Evolutionary conservation across 2,888 invertebrate genomes (phyloP).

Genomic region (Orthosia cruda): DNA sequence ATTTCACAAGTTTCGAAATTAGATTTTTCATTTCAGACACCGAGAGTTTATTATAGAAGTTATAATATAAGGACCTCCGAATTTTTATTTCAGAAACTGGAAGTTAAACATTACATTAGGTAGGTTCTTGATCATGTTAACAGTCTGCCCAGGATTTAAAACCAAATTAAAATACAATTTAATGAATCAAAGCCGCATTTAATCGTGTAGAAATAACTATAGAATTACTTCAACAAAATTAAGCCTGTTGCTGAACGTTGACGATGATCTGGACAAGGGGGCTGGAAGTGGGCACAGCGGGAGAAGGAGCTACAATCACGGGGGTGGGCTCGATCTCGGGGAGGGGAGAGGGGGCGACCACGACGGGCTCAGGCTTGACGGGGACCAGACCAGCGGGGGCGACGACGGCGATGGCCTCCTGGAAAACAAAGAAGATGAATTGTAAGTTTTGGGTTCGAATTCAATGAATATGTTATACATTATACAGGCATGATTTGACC

Average conservation of each 20-base stretch:
- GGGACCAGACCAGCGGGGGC: slow-evolving; percentile 69
- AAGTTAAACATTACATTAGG: too few relatives aligned
- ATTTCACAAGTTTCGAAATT: too few relatives aligned
- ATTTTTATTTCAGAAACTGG: background rate
- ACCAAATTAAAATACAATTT: background rate
- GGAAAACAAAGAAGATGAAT: slow-evolving; percentile 1
- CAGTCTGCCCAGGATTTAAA: too few relatives aligned
- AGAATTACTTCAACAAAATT: slow-evolving; percentile 27
- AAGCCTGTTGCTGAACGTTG: slow-evolving; percentile 66
- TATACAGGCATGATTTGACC: too few relatives aligned
- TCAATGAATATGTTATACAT: too few relatives aligned
- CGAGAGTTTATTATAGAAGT: background rate
- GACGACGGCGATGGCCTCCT: slow-evolving; percentile 63
- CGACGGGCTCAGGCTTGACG: slow-evolving; percentile 63
- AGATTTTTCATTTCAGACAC: background rate
- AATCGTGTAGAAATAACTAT: slow-evolving; percentile 28
- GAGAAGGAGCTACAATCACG: slow-evolving; percentile 38
- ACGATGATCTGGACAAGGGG: slow-evolving; percentile 75
- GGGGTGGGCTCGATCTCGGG: slow-evolving; percentile 54
- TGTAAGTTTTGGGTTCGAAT: background rate
- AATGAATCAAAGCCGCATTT: slow-evolving; percentile 5
- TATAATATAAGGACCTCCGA: too few relatives aligned
- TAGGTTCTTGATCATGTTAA: too few relatives aligned
- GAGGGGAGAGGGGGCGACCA: slow-evolving; percentile 33
- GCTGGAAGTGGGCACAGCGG: slow-evolving; percentile 56